phyloP scores from a whole-genome alignment of 2,113 vertebrate species.

The Eulacestoma nigropectus region DNA sequence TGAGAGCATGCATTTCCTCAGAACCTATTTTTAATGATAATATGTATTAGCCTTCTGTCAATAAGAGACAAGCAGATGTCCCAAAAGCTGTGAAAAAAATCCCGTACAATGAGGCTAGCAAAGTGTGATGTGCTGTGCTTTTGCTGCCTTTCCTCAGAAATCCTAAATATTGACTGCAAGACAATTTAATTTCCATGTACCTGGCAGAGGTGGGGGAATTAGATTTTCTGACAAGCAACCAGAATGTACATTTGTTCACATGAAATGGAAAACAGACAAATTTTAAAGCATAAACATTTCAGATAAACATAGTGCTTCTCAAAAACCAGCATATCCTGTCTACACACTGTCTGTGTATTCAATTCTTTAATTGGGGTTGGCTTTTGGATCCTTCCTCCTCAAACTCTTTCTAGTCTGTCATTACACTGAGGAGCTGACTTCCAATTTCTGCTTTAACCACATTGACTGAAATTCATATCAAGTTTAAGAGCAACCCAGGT shows the following conservation, averaged over 20 bases:
- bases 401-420: neutral
- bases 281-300: slow-evolving; percentile 10
- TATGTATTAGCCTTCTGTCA: slow-evolving; percentile 80
- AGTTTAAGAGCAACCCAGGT: slow-evolving; percentile 9
- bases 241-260: slow-evolving; percentile 30
- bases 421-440: neutral
- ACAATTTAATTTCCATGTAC: slow-evolving; percentile 14
- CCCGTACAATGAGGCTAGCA: slow-evolving; percentile 28
- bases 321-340: neutral
- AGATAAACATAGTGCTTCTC: neutral
- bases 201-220: neutral
- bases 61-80: slow-evolving; percentile 62
- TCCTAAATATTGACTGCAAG: slow-evolving; percentile 18
- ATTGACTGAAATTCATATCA: neutral
- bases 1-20: slow-evolving; percentile 63
- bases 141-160: slow-evolving; percentile 50
- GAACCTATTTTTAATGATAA: slow-evolving; percentile 74
- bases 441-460: neutral
- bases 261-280: slow-evolving; percentile 36
- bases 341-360: neutral
- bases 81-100: slow-evolving; percentile 23
- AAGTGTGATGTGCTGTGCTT: slow-evolving; percentile 27
- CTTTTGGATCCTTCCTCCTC: neutral
- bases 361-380: neutral
- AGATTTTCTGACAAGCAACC: slow-evolving; percentile 18